These are phyloP conservation scores for Platypus cylindrus DNA, from an alignment of 2,888 invertebrate genomes.

Conservation along the genomic window DNA sequence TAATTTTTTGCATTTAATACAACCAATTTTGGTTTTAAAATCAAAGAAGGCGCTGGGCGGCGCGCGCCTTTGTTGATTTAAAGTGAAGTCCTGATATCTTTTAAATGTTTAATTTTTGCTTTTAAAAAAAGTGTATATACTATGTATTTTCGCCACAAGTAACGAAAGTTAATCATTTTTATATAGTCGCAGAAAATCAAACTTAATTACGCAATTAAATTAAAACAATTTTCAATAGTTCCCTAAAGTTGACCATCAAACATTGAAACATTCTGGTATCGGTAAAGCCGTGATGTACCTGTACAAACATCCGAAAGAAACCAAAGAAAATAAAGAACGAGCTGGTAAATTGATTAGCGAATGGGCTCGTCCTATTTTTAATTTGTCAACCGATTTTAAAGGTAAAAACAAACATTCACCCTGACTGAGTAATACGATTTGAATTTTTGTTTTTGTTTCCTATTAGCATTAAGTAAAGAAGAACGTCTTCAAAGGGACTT, in stretches of 20 bases:
- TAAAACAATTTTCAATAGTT: too few relatives aligned
- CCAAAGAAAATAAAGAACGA: slow-evolving; percentile 78
- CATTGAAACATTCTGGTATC: slow-evolving; percentile 90
- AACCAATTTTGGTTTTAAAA: too few relatives aligned
- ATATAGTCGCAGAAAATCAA: too few relatives aligned
- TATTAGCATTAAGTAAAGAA: slow-evolving; percentile 71
- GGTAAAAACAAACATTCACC: slow-evolving; percentile 27
- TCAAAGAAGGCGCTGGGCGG: too few relatives aligned
- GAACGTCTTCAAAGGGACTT: slow-evolving; percentile 88
- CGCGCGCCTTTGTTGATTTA: too few relatives aligned
- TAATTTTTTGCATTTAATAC: too few relatives aligned
- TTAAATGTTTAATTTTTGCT: too few relatives aligned
- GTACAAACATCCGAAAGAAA: slow-evolving; percentile 96
- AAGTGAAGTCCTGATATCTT: too few relatives aligned
- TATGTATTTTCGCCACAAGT: too few relatives aligned
- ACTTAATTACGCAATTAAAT: neutral
- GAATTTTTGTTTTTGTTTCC: neutral
- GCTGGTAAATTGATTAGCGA: slow-evolving; percentile 90
- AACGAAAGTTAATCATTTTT: too few relatives aligned
- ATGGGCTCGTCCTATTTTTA: slow-evolving; percentile 97
- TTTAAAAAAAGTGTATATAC: too few relatives aligned
- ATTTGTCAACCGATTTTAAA: slow-evolving; percentile 84
- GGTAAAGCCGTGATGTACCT: slow-evolving; percentile 99
- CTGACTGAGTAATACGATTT: too few relatives aligned
- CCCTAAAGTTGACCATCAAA: slow-evolving; percentile 76